These are phyloP conservation scores for Lagria hirta DNA, from an alignment of 2,888 invertebrate species.

Conservation along the genomic window DNA sequence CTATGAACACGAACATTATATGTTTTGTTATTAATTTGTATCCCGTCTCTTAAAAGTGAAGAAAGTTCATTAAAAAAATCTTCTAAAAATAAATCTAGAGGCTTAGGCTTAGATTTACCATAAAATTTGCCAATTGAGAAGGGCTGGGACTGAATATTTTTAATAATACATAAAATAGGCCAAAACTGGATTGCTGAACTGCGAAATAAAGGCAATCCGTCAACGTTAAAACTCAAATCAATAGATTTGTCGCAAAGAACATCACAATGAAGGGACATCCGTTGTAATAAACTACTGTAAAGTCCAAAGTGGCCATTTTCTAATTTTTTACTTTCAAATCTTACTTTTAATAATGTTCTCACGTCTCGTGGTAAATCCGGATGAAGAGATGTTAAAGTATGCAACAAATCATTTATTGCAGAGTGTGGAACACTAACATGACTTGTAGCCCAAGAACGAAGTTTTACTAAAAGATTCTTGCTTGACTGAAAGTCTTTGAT, in stretches of 20 bases:
- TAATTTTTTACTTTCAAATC: constrained; percentile 1
- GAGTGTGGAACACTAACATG: not conserved
- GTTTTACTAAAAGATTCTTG: not conserved
- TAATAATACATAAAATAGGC: constrained; percentile 22
- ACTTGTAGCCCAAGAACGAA: not conserved
- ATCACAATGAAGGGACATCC: constrained; percentile 1
- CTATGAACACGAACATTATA: constrained; percentile 9
- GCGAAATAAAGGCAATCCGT: constrained; percentile 21
- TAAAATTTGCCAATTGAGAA: constrained; percentile 17
- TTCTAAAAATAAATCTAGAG: constrained; percentile 26
- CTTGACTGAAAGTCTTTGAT: not conserved
- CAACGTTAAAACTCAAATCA: constrained; percentile 17
- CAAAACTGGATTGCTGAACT: constrained; percentile 19
- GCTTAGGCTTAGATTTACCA: constrained; percentile 24
- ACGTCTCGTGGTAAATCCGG: not conserved
- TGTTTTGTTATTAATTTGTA: constrained; percentile 8
- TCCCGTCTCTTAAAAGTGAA: constrained; percentile 21
- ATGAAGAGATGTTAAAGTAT: not conserved
- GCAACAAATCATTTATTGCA: not conserved
- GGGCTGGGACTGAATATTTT: constrained; percentile 14
- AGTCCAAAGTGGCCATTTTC: constrained; percentile 9
- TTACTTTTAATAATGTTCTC: constrained; percentile 1
- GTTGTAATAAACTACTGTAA: constrained; percentile 4
- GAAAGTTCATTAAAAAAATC: constrained; percentile 29
- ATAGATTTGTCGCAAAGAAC: constrained; percentile 1